Conservation (phyloP, 1,140 invertebrate species). For the Drosophila ogumai region DNA sequence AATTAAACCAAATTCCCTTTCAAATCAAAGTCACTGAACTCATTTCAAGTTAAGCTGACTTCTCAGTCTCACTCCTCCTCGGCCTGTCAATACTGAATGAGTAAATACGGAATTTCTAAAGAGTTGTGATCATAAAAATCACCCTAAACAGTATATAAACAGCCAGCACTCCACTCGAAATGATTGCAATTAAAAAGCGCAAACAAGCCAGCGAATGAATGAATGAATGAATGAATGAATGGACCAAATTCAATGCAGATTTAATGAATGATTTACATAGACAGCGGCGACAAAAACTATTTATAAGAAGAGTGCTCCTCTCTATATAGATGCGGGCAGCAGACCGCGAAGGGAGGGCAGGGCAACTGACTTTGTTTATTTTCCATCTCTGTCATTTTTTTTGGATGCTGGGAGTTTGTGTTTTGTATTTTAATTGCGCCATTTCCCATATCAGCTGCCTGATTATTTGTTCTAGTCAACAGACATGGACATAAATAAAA, state of each 20-base stretch:
- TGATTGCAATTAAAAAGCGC: constrained; percentile 66
- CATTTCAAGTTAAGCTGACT: neutral
- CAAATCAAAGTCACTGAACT: constrained; percentile 1
- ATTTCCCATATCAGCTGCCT: constrained; percentile 77
- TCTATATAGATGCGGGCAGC: constrained; percentile 39
- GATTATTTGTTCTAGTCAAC: constrained; percentile 78
- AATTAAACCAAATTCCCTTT: no score
- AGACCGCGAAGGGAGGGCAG: constrained; percentile 9
- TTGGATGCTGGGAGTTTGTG: constrained; percentile 41
- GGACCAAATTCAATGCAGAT: constrained; percentile 77
- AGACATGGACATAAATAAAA: constrained; percentile 70
- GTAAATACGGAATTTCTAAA: constrained; percentile 5
- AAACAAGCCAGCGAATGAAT: constrained; percentile 48
- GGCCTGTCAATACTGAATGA: constrained; percentile 24
- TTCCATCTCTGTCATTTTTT: constrained; percentile 9
- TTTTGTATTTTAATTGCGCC: constrained; percentile 80
- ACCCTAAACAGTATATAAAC: constrained; percentile 29
- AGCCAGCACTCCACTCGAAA: constrained; percentile 24
- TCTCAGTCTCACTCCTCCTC: neutral
- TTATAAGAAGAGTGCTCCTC: constrained; percentile 46
- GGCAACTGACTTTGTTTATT: constrained; percentile 2
- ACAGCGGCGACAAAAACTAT: constrained; percentile 73
- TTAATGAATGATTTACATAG: constrained; percentile 78
- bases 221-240: constrained; percentile 59
- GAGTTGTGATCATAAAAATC: constrained; percentile 28